A percentile compares a stretch with the other conserved stretches of the same genome.
These are phyloP conservation scores for Heloderma charlesbogerti DNA, from an alignment of 2,113 vertebrate species.

Conservation along the genomic window DNA sequence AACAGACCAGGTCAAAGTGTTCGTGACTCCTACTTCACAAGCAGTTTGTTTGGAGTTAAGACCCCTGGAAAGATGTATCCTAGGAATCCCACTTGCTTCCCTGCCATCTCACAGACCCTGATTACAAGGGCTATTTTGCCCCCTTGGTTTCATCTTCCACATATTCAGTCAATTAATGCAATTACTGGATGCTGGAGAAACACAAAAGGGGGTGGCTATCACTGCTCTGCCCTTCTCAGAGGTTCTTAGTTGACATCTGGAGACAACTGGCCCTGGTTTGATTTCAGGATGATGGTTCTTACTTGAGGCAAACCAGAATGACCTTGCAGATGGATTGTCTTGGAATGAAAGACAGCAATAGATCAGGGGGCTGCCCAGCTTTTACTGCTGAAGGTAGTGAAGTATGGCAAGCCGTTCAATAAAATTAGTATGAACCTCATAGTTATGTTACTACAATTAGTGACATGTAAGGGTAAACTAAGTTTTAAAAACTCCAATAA, in stretches of 20 bases:
- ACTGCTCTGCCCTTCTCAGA: neutral
- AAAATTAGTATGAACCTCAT: neutral
- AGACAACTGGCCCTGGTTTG: neutral
- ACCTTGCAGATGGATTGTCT: neutral
- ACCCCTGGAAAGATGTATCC: neutral
- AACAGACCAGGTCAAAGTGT: too few relatives aligned
- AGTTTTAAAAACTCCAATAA: neutral
- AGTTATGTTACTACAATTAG: neutral
- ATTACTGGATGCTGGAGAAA: neutral
- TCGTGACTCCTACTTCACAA: neutral
- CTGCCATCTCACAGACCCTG: neutral
- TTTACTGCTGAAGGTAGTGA: neutral
- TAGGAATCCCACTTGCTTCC: neutral
- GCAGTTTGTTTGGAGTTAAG: neutral
- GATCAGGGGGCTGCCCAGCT: neutral
- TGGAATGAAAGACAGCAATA: neutral
- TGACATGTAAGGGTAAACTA: neutral
- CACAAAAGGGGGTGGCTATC: neutral
- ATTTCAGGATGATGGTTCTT: neutral
- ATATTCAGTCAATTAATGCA: neutral
- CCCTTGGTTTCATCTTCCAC: too few relatives aligned
- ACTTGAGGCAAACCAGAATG: neutral
- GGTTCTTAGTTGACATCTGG: neutral
- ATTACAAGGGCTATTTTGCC: neutral
- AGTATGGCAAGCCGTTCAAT: rapidly evolving